phyloP scores from a whole-genome alignment of 53 echinoderm and acorn worm species.

The Temnopleurus reevesii region DNA sequence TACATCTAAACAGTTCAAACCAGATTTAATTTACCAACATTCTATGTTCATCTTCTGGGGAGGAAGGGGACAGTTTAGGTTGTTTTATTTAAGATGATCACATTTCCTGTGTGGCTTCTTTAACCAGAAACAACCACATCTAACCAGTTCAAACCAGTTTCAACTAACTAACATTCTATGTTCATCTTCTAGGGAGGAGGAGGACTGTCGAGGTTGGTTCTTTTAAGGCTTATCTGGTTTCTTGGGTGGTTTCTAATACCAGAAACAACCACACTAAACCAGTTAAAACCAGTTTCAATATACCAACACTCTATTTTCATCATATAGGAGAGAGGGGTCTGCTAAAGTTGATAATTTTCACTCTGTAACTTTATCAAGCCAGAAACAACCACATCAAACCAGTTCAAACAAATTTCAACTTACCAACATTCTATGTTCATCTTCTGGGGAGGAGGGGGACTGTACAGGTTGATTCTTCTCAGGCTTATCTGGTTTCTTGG shows the following conservation, averaged over 20 bases:
- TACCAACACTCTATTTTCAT: too few relatives aligned
- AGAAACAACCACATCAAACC: background rate
- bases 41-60: too few relatives aligned
- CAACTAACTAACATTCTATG: background rate
- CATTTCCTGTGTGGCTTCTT: background rate
- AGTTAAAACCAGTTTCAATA: too few relatives aligned
- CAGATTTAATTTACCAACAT: too few relatives aligned
- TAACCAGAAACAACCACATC: background rate
- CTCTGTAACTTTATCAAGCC: background rate
- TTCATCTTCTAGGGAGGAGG: background rate
- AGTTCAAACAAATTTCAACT: background rate
- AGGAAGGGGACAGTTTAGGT: background rate
- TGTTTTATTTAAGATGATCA: too few relatives aligned
- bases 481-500: background rate
- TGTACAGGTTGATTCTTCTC: background rate
- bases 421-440: background rate
- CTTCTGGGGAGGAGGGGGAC: background rate
- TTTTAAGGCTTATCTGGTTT: too few relatives aligned
- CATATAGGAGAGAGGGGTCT: too few relatives aligned
- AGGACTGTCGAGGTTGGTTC: background rate
- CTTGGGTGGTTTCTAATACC: too few relatives aligned
- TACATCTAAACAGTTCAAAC: too few relatives aligned
- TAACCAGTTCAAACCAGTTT: too few relatives aligned
- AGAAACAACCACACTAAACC: too few relatives aligned
- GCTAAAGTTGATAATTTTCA: too few relatives aligned